phyloP scores from a whole-genome alignment of 2,888 invertebrate genomes.

The Drosophila kanekoi region DNA sequence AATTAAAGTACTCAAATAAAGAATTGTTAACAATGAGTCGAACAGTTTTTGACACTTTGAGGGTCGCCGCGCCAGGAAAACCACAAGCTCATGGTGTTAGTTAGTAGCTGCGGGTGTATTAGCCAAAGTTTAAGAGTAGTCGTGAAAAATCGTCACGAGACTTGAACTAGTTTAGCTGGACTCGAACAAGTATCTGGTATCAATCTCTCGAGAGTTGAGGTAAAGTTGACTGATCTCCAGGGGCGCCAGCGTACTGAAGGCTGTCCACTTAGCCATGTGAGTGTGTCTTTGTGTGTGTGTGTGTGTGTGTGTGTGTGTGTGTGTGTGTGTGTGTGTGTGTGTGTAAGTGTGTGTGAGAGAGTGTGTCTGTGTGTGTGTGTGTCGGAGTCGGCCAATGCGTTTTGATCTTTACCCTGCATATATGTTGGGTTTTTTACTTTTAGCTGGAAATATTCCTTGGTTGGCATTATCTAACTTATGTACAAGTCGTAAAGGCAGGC shows the following conservation, averaged over 20 bases:
- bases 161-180: constrained; percentile 46
- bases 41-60: constrained; percentile 13
- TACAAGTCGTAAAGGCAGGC: constrained; percentile 41
- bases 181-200: constrained; percentile 21
- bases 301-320: neutral
- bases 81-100: constrained; percentile 14
- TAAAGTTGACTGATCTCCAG: constrained; percentile 47
- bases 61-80: constrained; percentile 22
- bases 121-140: neutral
- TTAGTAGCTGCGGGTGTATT: neutral
- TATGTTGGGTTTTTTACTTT: constrained; percentile 33
- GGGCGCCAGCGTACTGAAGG: constrained; percentile 43
- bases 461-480: constrained; percentile 46
- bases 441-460: constrained; percentile 25
- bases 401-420: constrained; percentile 58
- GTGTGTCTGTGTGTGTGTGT: neutral
- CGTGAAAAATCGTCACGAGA: constrained; percentile 57
- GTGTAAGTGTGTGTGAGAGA: neutral
- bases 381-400: constrained; percentile 41
- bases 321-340: too few relatives aligned
- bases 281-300: neutral
- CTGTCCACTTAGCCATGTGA: constrained; percentile 38
- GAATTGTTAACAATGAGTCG: constrained; percentile 9
- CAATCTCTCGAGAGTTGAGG: constrained; percentile 35
- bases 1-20: constrained; percentile 17